These are phyloP conservation scores for Charaxes varanes DNA, from an alignment of 1,140 invertebrate species.

Conservation along the genomic window DNA sequence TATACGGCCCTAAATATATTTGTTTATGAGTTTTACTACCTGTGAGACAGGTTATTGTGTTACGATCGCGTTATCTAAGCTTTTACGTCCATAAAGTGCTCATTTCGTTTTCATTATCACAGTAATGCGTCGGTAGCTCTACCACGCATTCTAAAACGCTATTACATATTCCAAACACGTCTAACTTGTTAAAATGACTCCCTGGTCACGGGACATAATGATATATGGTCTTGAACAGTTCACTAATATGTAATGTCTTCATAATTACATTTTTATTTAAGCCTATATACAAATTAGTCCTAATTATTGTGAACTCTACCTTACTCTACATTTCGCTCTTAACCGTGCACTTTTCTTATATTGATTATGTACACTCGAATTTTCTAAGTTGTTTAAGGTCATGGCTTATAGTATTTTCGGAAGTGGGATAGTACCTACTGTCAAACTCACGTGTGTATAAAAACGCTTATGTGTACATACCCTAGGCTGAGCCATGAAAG, in stretches of 20 bases:
- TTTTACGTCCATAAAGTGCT: slow-evolving; percentile 29
- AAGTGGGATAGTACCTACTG: not conserved
- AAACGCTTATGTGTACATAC: slow-evolving; percentile 55
- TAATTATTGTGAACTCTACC: too few relatives aligned
- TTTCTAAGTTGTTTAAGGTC: too few relatives aligned
- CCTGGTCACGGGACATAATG: slow-evolving; percentile 27
- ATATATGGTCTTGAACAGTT: slow-evolving; percentile 28
- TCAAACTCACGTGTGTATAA: slow-evolving; percentile 19
- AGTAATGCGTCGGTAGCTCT: slow-evolving; percentile 31
- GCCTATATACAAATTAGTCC: too few relatives aligned
- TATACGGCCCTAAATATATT: too few relatives aligned
- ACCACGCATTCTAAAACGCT: slow-evolving; percentile 30
- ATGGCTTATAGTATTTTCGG: not conserved
- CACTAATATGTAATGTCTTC: slow-evolving; percentile 18
- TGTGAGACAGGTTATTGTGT: slow-evolving; percentile 26
- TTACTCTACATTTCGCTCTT: too few relatives aligned
- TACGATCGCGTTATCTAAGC: slow-evolving; percentile 35
- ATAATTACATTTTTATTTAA: too few relatives aligned
- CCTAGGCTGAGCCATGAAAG: slow-evolving; percentile 75
- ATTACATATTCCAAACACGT: slow-evolving; percentile 51
- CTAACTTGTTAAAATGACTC: slow-evolving; percentile 49
- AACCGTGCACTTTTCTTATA: too few relatives aligned
- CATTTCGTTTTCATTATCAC: slow-evolving; percentile 44
- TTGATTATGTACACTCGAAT: too few relatives aligned
- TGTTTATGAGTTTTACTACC: slow-evolving; percentile 20